These are phyloP conservation scores for Fratercula arctica DNA, from an alignment of 2,797 vertebrate species.

Conservation along the genomic window DNA sequence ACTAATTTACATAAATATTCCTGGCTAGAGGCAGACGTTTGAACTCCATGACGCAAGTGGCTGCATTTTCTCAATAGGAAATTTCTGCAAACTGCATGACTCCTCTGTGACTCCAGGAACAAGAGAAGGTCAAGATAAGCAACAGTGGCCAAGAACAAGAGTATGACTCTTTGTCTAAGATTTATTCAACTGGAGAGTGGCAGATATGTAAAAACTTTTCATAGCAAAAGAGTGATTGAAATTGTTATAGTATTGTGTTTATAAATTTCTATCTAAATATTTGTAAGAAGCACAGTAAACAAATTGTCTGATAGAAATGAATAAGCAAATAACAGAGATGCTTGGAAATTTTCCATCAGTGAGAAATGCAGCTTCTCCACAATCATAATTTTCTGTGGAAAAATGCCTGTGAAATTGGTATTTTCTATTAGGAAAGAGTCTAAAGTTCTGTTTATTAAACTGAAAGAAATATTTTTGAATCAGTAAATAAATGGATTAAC, in stretches of 20 bases:
- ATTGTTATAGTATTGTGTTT: neutral
- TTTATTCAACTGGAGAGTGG: neutral
- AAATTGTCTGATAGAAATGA: neutral
- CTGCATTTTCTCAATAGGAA: neutral
- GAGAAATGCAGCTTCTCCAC: neutral
- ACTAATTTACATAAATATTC: neutral
- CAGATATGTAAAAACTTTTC: neutral
- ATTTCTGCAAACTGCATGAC: neutral
- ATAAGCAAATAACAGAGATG: neutral
- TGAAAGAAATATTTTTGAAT: neutral
- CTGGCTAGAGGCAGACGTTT: neutral
- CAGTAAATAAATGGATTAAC: neutral
- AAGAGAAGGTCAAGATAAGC: neutral
- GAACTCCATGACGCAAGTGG: neutral
- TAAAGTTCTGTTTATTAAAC: neutral
- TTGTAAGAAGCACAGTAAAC: neutral
- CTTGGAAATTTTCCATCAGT: neutral
- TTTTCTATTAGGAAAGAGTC: neutral
- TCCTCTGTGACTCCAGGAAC: neutral
- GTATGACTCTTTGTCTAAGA: neutral
- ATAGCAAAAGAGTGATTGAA: neutral
- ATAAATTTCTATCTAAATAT: neutral
- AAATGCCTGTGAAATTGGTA: neutral
- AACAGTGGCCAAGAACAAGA: rapidly evolving
- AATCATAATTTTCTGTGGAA: neutral